A percentile compares a stretch with the other conserved stretches of the same genome.
Conservation (phyloP, 1,140 invertebrate genomes). For the Leguminivora glycinivorella region DNA sequence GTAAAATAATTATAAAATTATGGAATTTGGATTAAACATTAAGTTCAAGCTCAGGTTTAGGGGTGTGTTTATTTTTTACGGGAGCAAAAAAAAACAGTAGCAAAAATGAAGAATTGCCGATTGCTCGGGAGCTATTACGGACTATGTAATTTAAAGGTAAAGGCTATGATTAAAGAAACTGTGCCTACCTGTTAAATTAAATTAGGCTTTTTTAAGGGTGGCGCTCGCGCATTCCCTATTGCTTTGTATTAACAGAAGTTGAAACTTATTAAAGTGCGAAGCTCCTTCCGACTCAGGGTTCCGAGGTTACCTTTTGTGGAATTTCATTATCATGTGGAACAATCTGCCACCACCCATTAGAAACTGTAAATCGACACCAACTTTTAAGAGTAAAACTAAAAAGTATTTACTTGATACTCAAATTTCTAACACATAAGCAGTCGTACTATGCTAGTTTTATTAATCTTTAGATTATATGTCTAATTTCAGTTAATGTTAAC, state of each 20-base stretch:
- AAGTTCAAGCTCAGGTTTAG: conserved; percentile 38
- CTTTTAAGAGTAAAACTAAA: too few species aligned
- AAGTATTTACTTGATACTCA: too few species aligned
- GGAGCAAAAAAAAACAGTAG: conserved; percentile 66
- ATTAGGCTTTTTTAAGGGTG: conserved; percentile 76
- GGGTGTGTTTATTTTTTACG: conserved; percentile 50
- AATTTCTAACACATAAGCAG: too few species aligned
- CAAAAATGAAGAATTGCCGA: conserved; percentile 76
- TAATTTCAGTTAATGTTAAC: too few species aligned
- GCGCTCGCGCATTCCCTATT: conserved; percentile 65
- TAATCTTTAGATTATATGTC: too few species aligned
- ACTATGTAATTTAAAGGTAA: conserved; percentile 73
- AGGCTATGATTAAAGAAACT: conserved; percentile 75
- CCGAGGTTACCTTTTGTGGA: not conserved
- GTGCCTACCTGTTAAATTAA: conserved; percentile 79
- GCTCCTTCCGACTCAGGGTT: not conserved
- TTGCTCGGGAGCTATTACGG: conserved; percentile 72
- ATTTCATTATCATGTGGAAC: not conserved
- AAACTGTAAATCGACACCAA: too few species aligned
- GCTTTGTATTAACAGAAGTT: conserved; percentile 52
- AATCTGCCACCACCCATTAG: too few species aligned
- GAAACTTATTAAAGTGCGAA: conserved; percentile 13
- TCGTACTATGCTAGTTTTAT: too few species aligned
- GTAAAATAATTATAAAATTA: not conserved
- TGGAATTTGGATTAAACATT: not conserved